Base-by-base conservation (phyloP, 2,888 invertebrate genomes). In the Xanthia togata region DNA sequence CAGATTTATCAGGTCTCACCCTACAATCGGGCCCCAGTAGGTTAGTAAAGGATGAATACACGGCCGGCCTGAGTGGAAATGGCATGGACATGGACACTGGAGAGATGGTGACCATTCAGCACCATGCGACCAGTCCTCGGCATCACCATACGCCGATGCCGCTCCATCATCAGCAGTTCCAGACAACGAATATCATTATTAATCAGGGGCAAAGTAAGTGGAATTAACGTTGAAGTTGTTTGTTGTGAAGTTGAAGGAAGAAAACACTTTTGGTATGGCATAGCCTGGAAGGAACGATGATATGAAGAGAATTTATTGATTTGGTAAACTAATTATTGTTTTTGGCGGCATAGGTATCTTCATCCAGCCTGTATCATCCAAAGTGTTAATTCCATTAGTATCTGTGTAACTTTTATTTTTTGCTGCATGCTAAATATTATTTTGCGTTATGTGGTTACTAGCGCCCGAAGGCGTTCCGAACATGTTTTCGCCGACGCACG, bases 1-100 rank as follows among this genome's bases (percentile, higher is more conserved):
- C 97, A 98, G 98, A 99, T 97, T 97, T 99, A 84, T 99, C 99
- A 73, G 99, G 99, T 26, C 97, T 99, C 73, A 99, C 99, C 14
- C 97, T 99, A 72, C 99, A 98, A 93, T 97, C 98, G 6, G 98
- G 98, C 17, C 97, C 98, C 11, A 98, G 98, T 91, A 97, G 99
- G 87, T 96, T 98, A 87, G 98, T 99, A 53, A 99, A 99, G 95
- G 99, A 99, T 96, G 99, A 99, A 93, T 99, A 99, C 94, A 98
- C 98, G 68, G 98, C 98, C 38, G 98, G 98, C 4, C 97, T 98
- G 65, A 97, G 97, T 88, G 97, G 97, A 1, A 95, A 96, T 35
- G 96, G 96, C 17, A 96, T 97, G 97, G 93, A 97, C 86, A 96
- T 97, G 97, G 96, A 95, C 74, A 95, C 95, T 14, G 96, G 95